Evolutionary conservation across 2,888 invertebrate species (phyloP), one percentile per base, ranked within the genome.

Genomic region (Aphelenchoides bicaudatus): DNA sequence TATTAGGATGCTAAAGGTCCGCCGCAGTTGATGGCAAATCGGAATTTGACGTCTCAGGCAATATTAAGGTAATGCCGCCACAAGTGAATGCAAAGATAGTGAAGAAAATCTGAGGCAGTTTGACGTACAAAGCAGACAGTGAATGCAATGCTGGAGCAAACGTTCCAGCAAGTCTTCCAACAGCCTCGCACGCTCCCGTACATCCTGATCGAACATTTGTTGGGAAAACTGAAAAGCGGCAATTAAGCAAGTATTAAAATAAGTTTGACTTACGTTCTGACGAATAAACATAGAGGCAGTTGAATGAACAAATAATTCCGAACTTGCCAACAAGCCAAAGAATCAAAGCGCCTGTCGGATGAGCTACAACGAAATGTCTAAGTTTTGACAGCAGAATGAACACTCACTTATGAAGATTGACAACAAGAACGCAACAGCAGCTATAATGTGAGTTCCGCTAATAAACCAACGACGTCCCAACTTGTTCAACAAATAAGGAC

Each of bases 271-370:
- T 28, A 48, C n/a, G 34, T 10, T n/a, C n/a, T 34, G 65, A 65
- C 10, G 71, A 70, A 43, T 69, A 74, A 28, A 72, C 72, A 27
- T 72, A 72, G 43, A 72, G 70, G 23, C 68, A 56, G 59, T 67
- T 71, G 59, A 74, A 74, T 3, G 69, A 65, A 39, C 61, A 66
- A 5, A 71, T 59, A 16, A 68, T 66, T 3, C 67, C 66, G 55
- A 74, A 74, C 56, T 74, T 74, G 54, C 62, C 74, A 38, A 67
- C 57, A n/a, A 74, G 65, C 74, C 74, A 74, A 30, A 71, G 54
- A n/a, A 63, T 56, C 8, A 72, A 49, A 5, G 47, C 23, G 6
- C 59, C 38, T 16, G 38, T 16, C 13, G 53, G 31, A 27, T 59
- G 10, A 2, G 34, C 34, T 23, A 25, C n/a, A 58, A 59, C 23